Evolutionary conservation across 2,888 invertebrate species (phyloP).

Genomic region (Latrodectus elegans): DNA sequence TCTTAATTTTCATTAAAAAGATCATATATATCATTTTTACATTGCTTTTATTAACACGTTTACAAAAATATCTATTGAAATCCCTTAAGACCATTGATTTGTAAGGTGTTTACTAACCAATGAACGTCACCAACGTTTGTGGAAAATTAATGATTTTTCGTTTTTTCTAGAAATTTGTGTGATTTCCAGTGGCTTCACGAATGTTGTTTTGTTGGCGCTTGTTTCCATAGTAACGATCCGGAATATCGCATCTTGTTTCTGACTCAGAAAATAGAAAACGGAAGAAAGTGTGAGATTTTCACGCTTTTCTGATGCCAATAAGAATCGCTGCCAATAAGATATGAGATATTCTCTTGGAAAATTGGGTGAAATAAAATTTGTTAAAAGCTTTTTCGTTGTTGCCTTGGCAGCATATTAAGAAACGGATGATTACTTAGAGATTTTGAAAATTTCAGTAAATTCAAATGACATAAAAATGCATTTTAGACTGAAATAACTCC

Average conservation of each 20-base stretch:
- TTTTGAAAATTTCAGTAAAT: no score
- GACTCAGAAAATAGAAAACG: constrained; percentile 25
- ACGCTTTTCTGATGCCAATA: constrained; percentile 43
- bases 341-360: constrained; percentile 24
- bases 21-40: no score
- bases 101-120: not conserved
- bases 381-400: constrained; percentile 34
- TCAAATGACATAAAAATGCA: no score
- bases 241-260: constrained; percentile 53
- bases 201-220: constrained; percentile 63
- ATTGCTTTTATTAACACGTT: no score
- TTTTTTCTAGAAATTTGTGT: constrained; percentile 23
- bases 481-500: no score
- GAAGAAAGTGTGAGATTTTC: constrained; percentile 29
- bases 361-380: constrained; percentile 44
- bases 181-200: constrained; percentile 58
- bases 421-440: no score
- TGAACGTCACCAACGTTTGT: constrained; percentile 34
- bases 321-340: constrained; percentile 21
- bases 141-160: constrained; percentile 48
- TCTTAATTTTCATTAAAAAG: no score
- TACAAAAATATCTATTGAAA: no score
- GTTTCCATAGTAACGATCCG: constrained; percentile 54
- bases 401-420: not conserved
- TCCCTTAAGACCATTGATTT: no score